Conservation (phyloP, 1,140 invertebrate genomes). For the Drosophila sp. region DNA sequence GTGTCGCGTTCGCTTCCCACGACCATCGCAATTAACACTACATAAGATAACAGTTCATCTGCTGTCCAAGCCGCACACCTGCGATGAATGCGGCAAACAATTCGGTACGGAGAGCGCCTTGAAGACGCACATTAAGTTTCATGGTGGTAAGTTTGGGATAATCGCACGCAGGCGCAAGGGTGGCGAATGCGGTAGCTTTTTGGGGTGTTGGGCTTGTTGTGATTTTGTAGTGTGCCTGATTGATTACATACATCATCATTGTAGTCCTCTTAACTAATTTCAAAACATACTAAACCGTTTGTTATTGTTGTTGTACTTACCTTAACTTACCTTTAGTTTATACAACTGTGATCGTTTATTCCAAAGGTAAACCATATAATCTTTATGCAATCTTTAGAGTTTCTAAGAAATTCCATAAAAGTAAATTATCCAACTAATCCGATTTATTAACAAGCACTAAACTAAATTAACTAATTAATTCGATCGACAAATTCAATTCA, state of each 20-base stretch:
- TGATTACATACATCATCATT: conserved; percentile 13
- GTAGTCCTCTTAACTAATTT: conserved; percentile 29
- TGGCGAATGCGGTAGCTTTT: conserved; percentile 42
- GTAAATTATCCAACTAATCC: no score
- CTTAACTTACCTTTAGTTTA: conserved; percentile 40
- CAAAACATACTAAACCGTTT: background rate
- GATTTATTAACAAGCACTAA: no score
- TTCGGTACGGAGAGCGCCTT: conserved; percentile 82
- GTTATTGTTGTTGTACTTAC: conserved; percentile 40
- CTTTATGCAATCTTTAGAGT: background rate
- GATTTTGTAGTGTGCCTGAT: conserved; percentile 33
- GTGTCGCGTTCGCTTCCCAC: conserved; percentile 72
- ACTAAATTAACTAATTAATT: background rate
- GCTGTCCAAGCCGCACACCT: conserved; percentile 73
- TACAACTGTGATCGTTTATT: conserved; percentile 42
- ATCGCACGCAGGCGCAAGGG: conserved; percentile 41
- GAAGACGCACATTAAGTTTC: conserved; percentile 82
- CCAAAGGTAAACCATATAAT: conserved; percentile 46
- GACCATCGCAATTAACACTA: conserved; percentile 70
- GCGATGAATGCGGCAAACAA: conserved; percentile 78
- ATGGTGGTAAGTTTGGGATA: conserved; percentile 79
- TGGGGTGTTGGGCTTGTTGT: conserved; percentile 33
- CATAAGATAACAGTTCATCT: conserved; percentile 79
- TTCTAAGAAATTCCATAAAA: conserved; percentile 1
- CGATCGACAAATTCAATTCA: background rate